These are phyloP conservation scores for Rhorus exstirpatorius DNA, from an alignment of 2,888 invertebrate genomes.

Conservation along the genomic window DNA sequence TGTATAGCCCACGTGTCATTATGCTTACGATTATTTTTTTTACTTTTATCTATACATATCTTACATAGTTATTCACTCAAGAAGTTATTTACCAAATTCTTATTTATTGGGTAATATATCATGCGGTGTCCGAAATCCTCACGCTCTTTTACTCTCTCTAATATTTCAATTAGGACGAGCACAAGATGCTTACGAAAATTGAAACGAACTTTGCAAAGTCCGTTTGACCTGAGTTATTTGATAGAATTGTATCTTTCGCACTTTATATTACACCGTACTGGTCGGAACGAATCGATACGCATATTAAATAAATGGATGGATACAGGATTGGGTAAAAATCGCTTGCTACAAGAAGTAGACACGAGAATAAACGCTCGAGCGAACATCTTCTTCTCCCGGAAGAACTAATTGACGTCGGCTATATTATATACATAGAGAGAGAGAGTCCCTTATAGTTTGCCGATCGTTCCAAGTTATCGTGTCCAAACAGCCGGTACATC, in stretches of 20 bases:
- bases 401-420: constrained; percentile 56
- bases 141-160: no score
- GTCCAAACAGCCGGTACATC: constrained; percentile 57
- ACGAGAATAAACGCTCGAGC: constrained; percentile 35
- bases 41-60: not conserved
- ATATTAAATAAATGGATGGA: not conserved
- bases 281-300: not conserved
- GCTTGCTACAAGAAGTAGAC: constrained; percentile 27
- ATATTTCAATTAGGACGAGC: not conserved
- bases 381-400: constrained; percentile 48
- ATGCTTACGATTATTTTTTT: not conserved
- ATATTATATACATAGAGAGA: not conserved
- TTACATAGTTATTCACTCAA: not conserved
- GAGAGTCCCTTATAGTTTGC: constrained; percentile 50
- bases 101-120: not conserved
- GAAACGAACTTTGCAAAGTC: not conserved
- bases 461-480: constrained; percentile 56
- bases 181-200: not conserved
- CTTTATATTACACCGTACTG: not conserved
- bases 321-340: not conserved
- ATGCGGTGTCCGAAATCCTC: not conserved
- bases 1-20: no score
- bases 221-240: not conserved
- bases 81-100: not conserved
- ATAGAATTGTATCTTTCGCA: not conserved